phyloP scores from a whole-genome alignment of 2,888 invertebrate genomes.

The Stratiomys singularior region DNA sequence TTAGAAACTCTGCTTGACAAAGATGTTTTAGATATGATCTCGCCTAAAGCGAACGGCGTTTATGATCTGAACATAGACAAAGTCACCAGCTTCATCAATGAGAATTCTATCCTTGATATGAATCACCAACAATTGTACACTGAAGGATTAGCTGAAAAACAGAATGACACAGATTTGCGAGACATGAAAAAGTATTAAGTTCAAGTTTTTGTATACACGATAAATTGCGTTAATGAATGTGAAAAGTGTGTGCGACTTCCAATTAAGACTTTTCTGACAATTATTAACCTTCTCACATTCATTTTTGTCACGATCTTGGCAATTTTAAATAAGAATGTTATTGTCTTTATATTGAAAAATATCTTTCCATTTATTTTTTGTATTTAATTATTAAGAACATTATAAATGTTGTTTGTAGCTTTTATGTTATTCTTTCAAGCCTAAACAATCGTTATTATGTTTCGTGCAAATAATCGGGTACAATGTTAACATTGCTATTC shows the following conservation, averaged over 20 bases:
- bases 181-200: conserved; percentile 44
- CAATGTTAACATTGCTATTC: background rate
- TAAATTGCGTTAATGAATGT: background rate
- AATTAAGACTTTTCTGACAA: background rate
- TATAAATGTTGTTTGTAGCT: conserved; percentile 33
- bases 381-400: conserved; percentile 24
- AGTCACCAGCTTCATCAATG: conserved; percentile 45
- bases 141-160: conserved; percentile 8
- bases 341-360: background rate
- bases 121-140: conserved; percentile 31
- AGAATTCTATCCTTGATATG: conserved; percentile 30
- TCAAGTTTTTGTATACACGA: background rate
- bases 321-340: background rate
- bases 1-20: conserved; percentile 50
- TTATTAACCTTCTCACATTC: background rate
- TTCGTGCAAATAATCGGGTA: background rate
- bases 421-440: conserved; percentile 6
- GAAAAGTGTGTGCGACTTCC: background rate
- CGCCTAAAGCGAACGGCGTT: conserved; percentile 52
- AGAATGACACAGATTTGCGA: conserved; percentile 38
- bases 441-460: background rate
- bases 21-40: conserved; percentile 53
- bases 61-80: conserved; percentile 54
- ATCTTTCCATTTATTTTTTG: conserved; percentile 40
- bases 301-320: background rate